Conservation (phyloP, 1,140 invertebrate genomes). For the Anoplolepis gracilipes region DNA sequence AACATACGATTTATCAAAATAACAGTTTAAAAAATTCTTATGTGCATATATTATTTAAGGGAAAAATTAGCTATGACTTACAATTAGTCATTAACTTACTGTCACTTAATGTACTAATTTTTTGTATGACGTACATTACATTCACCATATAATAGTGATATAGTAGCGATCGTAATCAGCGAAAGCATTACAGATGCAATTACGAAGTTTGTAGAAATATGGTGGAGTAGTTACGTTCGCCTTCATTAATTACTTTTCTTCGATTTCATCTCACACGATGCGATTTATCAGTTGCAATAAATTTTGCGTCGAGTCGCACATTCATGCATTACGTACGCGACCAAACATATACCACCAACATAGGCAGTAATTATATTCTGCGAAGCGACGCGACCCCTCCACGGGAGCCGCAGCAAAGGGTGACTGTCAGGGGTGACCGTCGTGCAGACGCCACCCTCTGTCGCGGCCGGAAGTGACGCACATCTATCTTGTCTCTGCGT, state of each 20-base stretch:
- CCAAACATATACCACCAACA: constrained; percentile 42
- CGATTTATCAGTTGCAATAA: constrained; percentile 37
- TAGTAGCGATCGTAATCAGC: background rate
- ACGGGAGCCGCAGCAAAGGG: constrained; percentile 37
- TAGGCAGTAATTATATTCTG: constrained; percentile 82
- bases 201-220: constrained; percentile 23
- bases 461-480: constrained; percentile 85
- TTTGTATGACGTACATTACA: background rate
- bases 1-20: background rate
- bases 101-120: background rate
- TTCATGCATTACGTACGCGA: constrained; percentile 24
- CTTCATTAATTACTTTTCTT: constrained; percentile 33
- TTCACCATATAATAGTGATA: background rate
- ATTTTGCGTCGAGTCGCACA: constrained; percentile 41
- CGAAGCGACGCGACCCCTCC: constrained; percentile 74
- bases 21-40: background rate
- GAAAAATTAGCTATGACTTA: too few relatives aligned
- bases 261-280: constrained; percentile 17
- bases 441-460: constrained; percentile 83
- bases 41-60: background rate
- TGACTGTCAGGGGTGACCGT: constrained; percentile 72
- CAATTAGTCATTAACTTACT: background rate
- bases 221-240: too few relatives aligned
- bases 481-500: constrained; percentile 83
- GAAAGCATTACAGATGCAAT: background rate